Percentiles rank a stretch among this genome's conserved stretches.
Conservation (phyloP, 2,797 vertebrate species). For the Phoeniculus purpureus region DNA sequence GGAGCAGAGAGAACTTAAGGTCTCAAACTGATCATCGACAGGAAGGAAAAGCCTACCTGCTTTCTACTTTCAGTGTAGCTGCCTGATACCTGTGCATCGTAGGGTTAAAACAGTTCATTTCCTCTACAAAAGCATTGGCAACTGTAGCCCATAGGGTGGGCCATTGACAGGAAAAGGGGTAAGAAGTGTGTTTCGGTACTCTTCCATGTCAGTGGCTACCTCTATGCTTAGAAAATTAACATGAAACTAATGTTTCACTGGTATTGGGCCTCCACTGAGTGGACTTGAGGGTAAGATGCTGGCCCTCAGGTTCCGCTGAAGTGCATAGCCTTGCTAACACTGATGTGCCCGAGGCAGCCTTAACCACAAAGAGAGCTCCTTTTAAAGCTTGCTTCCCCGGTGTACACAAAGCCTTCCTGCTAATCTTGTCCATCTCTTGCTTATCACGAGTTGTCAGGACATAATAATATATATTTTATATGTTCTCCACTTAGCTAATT, state of each 20-base stretch:
- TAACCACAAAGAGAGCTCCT: not conserved
- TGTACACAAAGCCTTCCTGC: not conserved
- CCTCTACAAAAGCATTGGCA: not conserved
- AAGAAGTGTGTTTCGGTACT: not conserved
- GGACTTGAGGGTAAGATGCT: not conserved
- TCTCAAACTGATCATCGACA: not conserved
- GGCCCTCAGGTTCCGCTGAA: too few relatives aligned
- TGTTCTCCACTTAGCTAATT: constrained; percentile 23
- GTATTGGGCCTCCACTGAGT: not conserved
- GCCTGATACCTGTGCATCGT: not conserved
- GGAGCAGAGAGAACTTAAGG: constrained; percentile 5
- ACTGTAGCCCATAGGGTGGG: not conserved
- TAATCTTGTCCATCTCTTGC: constrained; percentile 33
- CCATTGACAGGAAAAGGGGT: fast-evolving
- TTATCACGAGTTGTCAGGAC: constrained; percentile 9
- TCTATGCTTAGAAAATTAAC: not conserved
- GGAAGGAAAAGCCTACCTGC: not conserved
- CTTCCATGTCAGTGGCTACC: not conserved
- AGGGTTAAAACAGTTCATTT: not conserved
- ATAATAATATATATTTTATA: constrained; percentile 6
- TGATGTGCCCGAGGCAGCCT: not conserved
- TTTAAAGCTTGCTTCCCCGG: not conserved
- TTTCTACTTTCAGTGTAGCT: not conserved
- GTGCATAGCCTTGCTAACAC: not conserved
- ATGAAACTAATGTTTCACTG: not conserved